Evolutionary conservation across 2,113 vertebrate species (phyloP), one percentile per base, ranked within the genome.

Genomic region (Cranoglanis bouderius): DNA sequence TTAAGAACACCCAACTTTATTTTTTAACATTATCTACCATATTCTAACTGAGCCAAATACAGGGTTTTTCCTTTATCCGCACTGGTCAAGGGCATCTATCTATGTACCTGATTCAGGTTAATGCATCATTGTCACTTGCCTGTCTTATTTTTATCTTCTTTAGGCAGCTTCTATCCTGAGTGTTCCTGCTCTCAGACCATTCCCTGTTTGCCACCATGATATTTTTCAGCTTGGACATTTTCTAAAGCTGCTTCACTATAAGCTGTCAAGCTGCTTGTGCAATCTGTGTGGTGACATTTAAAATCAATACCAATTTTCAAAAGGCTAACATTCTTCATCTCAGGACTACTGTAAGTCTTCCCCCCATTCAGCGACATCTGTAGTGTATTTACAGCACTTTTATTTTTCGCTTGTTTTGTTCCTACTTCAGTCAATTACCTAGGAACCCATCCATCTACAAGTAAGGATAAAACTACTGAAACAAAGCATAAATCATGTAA

Each of bases 31-130:
- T 61, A 40, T 43, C 3, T 49, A 84, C 26, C 59, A 46, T 65
- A 84, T 24, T 35, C 8, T 82, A 82, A 82, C 49, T 32, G 1
- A 29, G 7, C 46, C n/a, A 24, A 3, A 72, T 74, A 16, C 67
- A 55, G 84, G 0, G 32, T 59, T 86, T 87, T 82, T 65, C 61
- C 18, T 70, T 49, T 24, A 53, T 21, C 53, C 2, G 6, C 32
- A 55, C 83, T 91, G 91, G 87, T 93, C 92, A 93, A 94, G 92
- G 90, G 72, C 92, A 89, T 91, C 91, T 90, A 85, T 89, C 63
- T 92, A 82, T 87, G 83, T 89, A 81, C 9, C 29, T 91, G 92
- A 90, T 88, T 90, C 35, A 83, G 89, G 86, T 88, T 86, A 70
- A 86, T 91, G 70, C 90, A 82, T 92, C 90, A 88, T 80, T 89